Percentiles rank a stretch among this genome's conserved stretches.
These are phyloP conservation scores for Sturmia bella DNA, from an alignment of 2,888 invertebrate genomes.

Conservation along the genomic window DNA sequence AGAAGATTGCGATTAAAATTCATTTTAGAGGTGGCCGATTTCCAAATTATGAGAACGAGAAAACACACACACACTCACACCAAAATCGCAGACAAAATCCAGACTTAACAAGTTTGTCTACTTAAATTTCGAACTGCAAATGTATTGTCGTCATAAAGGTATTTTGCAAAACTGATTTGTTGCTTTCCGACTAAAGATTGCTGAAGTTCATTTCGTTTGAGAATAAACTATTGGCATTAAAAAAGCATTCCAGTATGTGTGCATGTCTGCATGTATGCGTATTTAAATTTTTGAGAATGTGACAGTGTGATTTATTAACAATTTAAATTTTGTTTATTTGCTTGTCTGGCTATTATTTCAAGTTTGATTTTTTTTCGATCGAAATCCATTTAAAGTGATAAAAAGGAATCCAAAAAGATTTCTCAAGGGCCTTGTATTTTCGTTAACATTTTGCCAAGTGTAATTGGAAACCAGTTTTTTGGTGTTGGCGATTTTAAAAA, in stretches of 20 bases:
- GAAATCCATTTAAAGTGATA: not conserved
- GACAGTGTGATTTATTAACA: constrained; percentile 42
- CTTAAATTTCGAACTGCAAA: not conserved
- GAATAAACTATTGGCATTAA: not conserved
- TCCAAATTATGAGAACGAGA: not conserved
- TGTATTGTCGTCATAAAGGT: constrained; percentile 5
- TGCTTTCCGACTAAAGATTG: constrained; percentile 7
- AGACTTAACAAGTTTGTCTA: not conserved
- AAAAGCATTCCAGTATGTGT: no score
- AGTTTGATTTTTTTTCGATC: not conserved
- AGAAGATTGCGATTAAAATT: no score
- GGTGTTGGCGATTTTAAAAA: no score
- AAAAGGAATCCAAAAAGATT: not conserved
- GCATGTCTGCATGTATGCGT: not conserved
- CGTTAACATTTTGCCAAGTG: no score
- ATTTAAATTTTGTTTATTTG: constrained; percentile 14
- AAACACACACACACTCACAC: not conserved
- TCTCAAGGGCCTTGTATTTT: not conserved
- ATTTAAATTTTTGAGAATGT: constrained; percentile 23
- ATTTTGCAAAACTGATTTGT: constrained; percentile 9
- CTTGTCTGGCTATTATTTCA: constrained; percentile 1
- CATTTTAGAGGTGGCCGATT: no score
- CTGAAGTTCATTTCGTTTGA: constrained; percentile 4
- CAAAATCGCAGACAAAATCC: not conserved
- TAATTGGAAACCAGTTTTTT: no score